phyloP scores from a whole-genome alignment of 1,140 invertebrate species.

The Lordiphosa clarofinis region DNA sequence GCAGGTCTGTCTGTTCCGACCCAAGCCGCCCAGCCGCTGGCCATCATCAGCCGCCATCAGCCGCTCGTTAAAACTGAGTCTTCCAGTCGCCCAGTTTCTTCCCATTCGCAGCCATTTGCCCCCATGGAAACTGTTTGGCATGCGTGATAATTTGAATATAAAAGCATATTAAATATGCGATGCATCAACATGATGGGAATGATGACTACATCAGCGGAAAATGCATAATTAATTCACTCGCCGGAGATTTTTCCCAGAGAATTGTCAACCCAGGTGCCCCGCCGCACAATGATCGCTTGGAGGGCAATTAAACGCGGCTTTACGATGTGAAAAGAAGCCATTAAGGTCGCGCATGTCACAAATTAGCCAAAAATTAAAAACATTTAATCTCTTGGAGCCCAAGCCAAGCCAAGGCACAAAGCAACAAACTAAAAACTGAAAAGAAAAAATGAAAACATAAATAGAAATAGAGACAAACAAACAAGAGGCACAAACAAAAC shows the following conservation, averaged over 20 bases:
- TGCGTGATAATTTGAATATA: conserved; percentile 74
- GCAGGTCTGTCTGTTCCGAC: conserved; percentile 14
- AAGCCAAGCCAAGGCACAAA: not conserved
- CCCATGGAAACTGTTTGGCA: conserved; percentile 56
- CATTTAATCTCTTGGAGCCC: conserved; percentile 61
- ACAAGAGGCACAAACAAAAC: too few species aligned
- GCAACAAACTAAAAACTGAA: too few species aligned
- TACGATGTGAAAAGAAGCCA: conserved; percentile 76
- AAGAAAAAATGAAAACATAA: too few species aligned
- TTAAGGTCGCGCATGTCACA: conserved; percentile 74
- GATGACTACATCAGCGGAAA: conserved; percentile 47
- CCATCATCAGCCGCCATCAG: conserved; percentile 44
- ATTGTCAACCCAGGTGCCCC: conserved; percentile 49
- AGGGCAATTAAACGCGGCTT: conserved; percentile 63
- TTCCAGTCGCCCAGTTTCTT: not conserved
- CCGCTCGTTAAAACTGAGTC: conserved; percentile 53
- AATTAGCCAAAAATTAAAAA: conserved; percentile 74
- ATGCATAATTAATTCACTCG: conserved; percentile 64
- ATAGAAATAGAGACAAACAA: too few species aligned
- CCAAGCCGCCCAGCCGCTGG: conserved; percentile 42
- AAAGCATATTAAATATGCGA: conserved; percentile 60
- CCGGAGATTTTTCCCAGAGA: conserved; percentile 35
- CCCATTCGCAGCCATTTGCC: conserved; percentile 7
- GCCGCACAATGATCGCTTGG: conserved; percentile 35
- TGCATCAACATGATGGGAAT: conserved; percentile 23